Conservation (phyloP, 2,888 invertebrate species). For the Thymelicus lineola region DNA sequence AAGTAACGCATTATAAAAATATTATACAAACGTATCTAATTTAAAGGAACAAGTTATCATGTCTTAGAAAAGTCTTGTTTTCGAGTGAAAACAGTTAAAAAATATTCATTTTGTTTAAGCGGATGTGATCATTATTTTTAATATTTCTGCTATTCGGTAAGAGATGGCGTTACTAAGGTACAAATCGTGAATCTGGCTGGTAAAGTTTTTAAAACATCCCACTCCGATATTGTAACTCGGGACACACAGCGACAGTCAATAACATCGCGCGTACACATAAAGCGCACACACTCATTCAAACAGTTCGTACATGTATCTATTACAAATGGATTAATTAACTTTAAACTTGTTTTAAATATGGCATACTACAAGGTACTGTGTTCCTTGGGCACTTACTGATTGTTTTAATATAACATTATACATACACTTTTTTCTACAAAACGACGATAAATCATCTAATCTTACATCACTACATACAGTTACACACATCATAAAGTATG, state of each 20-base stretch:
- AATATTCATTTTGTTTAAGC: too few relatives aligned
- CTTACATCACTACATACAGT: constrained; percentile 19
- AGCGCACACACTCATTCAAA: neutral
- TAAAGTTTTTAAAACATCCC: neutral
- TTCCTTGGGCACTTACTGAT: constrained; percentile 52
- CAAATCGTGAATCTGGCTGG: neutral
- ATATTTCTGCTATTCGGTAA: neutral
- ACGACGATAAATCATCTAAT: constrained; percentile 28
- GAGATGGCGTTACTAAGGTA: neutral
- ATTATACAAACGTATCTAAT: too few relatives aligned
- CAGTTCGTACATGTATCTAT: constrained; percentile 21
- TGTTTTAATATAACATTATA: constrained; percentile 19
- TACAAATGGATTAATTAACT: constrained; percentile 26
- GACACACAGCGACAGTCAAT: neutral
- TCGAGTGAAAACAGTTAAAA: too few relatives aligned
- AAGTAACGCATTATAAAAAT: too few relatives aligned
- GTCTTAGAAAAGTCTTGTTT: too few relatives aligned
- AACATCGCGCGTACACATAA: neutral
- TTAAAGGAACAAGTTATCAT: too few relatives aligned
- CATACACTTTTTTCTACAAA: constrained; percentile 23
- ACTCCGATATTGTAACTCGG: neutral
- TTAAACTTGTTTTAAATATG: constrained; percentile 53
- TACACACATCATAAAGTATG: constrained; percentile 12
- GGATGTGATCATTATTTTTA: too few relatives aligned
- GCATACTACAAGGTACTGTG: constrained; percentile 64